Percentiles rank a stretch among this genome's conserved stretches.
phyloP scores from a whole-genome alignment of 2,113 vertebrate genomes.

The Elanus axillaris region DNA sequence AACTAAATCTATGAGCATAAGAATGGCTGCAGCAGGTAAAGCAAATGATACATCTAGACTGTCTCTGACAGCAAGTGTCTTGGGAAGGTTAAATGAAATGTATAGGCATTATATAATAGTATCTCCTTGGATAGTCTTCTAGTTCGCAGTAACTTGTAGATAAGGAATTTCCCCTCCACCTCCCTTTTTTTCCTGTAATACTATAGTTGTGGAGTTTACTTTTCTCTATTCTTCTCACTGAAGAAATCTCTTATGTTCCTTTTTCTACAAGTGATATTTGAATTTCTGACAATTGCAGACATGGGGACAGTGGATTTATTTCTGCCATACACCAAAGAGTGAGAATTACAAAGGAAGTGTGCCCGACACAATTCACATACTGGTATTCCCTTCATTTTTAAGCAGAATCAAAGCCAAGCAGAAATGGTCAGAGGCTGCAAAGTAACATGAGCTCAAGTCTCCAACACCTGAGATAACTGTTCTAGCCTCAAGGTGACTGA shows the following conservation, averaged over 20 bases:
- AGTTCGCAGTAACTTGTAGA: not conserved
- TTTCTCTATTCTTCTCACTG: not conserved
- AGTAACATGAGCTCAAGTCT: not conserved
- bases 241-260: not conserved
- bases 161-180: not conserved
- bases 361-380: not conserved
- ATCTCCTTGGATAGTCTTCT: not conserved
- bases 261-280: not conserved
- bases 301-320: not conserved
- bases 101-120: not conserved
- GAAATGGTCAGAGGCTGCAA: not conserved
- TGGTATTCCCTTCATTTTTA: not conserved
- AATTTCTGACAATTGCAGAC: not conserved
- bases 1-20: not conserved
- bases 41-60: not conserved
- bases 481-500: not conserved
- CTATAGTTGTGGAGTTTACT: not conserved
- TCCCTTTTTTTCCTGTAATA: not conserved
- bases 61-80: not conserved
- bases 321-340: not conserved
- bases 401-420: not conserved
- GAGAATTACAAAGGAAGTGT: not conserved
- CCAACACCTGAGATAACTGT: not conserved
- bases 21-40: not conserved
- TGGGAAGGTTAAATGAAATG: not conserved